phyloP scores from a whole-genome alignment of 2,113 vertebrate species.

The Sus scrofa region T2T-Sscrofa CM000826.6:101476501-101477000 shows the following conservation, averaged over 20 bases:
- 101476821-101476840: neutral
- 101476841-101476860: neutral
- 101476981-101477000: neutral
- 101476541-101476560: slow-evolving; percentile 63
- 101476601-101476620: slow-evolving; percentile 63
- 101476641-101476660: slow-evolving; percentile 59
- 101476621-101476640: slow-evolving; percentile 59
- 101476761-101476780: slow-evolving; percentile 38
- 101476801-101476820: neutral
- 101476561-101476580: slow-evolving; percentile 69
- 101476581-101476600: slow-evolving; percentile 67
- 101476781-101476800: neutral
- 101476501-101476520: slow-evolving; percentile 7
- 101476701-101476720: slow-evolving; percentile 56
- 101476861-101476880: neutral
- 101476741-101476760: slow-evolving; percentile 63
- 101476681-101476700: slow-evolving; percentile 45
- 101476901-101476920: neutral
- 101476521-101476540: neutral
- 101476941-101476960: neutral
- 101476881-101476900: neutral
- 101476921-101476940: neutral
- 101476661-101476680: slow-evolving; percentile 63
- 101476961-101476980: neutral
- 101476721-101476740: slow-evolving; percentile 28